Conservation (phyloP, 1,140 invertebrate species). For the Mesaphorura yosii region DNA sequence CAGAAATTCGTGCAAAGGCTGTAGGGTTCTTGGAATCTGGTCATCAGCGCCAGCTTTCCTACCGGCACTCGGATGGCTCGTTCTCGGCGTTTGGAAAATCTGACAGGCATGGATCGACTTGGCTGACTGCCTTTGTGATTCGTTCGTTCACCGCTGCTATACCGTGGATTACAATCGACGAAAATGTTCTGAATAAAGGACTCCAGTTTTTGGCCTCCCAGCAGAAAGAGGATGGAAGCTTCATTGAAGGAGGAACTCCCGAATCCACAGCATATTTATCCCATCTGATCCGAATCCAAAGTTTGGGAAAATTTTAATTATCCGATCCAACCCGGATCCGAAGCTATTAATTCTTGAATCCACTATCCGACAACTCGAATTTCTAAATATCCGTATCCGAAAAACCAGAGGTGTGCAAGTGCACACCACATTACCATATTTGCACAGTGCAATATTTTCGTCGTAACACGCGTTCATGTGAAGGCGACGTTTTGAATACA, state of each 20-base stretch:
- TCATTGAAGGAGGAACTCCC: constrained; percentile 20
- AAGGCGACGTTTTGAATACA: too few species aligned
- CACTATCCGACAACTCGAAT: too few species aligned
- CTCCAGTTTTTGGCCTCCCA: constrained; percentile 2
- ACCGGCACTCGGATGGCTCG: constrained; percentile 59
- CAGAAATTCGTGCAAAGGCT: constrained; percentile 57
- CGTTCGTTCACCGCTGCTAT: constrained; percentile 73
- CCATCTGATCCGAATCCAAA: too few species aligned
- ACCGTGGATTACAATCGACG: constrained; percentile 65
- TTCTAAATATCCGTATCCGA: too few species aligned
- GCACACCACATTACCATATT: too few species aligned
- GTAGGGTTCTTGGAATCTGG: constrained; percentile 65
- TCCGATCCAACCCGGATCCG: too few species aligned
- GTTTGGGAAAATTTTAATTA: too few species aligned
- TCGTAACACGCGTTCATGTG: too few species aligned
- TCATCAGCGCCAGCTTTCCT: constrained; percentile 74
- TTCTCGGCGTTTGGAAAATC: constrained; percentile 83
- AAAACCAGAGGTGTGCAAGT: too few species aligned
- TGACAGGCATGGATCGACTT: constrained; percentile 73
- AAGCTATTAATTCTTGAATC: too few species aligned
- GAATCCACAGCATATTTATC: too few species aligned
- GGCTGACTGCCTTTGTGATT: constrained; percentile 89
- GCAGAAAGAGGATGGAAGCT: constrained; percentile 9
- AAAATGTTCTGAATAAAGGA: constrained; percentile 45
- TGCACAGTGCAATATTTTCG: too few species aligned